A percentile compares a stretch with the other conserved stretches of the same genome.
phyloP scores from a whole-genome alignment of 1,140 invertebrate genomes.

The Hyposmocoma kahamanoa region DNA sequence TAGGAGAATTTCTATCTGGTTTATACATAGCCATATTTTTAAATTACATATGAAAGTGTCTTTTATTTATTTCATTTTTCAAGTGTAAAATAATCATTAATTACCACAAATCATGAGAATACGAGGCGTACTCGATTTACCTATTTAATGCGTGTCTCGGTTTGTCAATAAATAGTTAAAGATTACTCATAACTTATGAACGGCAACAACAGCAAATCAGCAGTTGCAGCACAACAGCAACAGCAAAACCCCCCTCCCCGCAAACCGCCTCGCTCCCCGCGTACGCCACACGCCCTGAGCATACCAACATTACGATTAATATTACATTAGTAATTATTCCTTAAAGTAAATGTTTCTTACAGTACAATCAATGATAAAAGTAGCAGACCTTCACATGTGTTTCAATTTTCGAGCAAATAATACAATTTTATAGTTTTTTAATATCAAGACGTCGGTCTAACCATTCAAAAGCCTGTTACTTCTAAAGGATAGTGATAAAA shows the following conservation, averaged over 20 bases:
- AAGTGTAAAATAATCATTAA: background rate
- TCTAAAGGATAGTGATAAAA: too few species aligned
- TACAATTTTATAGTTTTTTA: too few species aligned
- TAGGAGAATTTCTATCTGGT: background rate
- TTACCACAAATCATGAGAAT: background rate
- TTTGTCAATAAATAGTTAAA: slow-evolving; percentile 66
- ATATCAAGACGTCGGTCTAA: too few species aligned
- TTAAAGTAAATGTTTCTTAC: background rate
- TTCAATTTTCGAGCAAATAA: too few species aligned
- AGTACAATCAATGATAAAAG: too few species aligned
- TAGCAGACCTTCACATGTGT: too few species aligned
- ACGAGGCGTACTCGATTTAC: slow-evolving; percentile 4
- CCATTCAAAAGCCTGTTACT: too few species aligned
- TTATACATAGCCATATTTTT: background rate
- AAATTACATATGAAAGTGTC: background rate
- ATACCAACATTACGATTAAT: slow-evolving; percentile 65
- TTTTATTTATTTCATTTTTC: background rate
- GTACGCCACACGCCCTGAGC: slow-evolving; percentile 60
- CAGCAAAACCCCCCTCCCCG: slow-evolving; percentile 57
- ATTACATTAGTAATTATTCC: slow-evolving; percentile 21
- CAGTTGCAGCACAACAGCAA: slow-evolving; percentile 65
- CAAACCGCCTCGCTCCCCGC: slow-evolving; percentile 53
- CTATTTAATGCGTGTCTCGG: slow-evolving; percentile 39
- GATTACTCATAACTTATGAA: slow-evolving; percentile 70
- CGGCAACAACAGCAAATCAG: slow-evolving; percentile 69